Conservation (phyloP, 2,888 invertebrate species). For the Congeria kusceri region DNA sequence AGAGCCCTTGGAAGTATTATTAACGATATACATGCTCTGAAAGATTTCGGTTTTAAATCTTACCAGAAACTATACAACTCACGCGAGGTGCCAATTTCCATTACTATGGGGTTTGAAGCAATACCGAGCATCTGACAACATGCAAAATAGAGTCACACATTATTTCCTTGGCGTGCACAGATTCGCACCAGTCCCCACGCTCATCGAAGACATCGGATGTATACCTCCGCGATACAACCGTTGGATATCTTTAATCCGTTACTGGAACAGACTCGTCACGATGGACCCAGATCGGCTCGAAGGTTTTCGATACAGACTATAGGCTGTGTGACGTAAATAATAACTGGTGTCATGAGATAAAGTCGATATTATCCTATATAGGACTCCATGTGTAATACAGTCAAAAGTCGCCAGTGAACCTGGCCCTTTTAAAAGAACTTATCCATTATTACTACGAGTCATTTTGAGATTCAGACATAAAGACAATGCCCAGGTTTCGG, state of each 20-base stretch:
- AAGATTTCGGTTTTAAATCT: slow-evolving; percentile 39
- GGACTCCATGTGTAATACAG: no score
- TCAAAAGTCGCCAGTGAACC: no score
- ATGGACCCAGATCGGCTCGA: no score
- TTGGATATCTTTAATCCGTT: slow-evolving; percentile 25
- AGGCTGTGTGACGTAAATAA: no score
- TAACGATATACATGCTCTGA: slow-evolving; percentile 27
- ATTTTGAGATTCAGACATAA: no score
- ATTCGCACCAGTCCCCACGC: slow-evolving; percentile 8
- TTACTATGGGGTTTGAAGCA: slow-evolving; percentile 43
- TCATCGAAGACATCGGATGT: slow-evolving; percentile 37
- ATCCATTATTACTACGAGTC: no score
- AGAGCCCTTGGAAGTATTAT: slow-evolving; percentile 38
- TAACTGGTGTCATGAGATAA: no score
- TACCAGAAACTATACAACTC: slow-evolving; percentile 34
- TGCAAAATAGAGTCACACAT: slow-evolving; percentile 28
- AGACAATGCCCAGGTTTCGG: no score
- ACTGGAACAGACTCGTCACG: slow-evolving; percentile 25
- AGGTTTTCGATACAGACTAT: no score
- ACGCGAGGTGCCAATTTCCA: slow-evolving; percentile 35
- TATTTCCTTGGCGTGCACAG: slow-evolving; percentile 35
- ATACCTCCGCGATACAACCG: slow-evolving; percentile 26
- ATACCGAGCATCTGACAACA: slow-evolving; percentile 11
- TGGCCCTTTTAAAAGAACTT: no score
- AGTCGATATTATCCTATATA: no score